Conservation (phyloP, 2,113 vertebrate genomes). For the Scalopus aquaticus region DNA sequence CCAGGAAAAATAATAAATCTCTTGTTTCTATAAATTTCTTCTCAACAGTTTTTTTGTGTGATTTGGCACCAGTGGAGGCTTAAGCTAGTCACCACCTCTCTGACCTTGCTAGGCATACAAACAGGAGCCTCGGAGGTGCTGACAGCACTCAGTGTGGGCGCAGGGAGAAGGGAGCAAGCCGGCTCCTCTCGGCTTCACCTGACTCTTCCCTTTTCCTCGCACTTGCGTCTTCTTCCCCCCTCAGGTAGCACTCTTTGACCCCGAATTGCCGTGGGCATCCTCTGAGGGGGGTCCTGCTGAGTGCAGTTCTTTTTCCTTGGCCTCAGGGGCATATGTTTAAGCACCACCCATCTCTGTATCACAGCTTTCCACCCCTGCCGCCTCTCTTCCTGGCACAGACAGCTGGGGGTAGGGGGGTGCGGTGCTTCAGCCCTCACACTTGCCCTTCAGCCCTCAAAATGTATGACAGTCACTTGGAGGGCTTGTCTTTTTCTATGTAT, state of each 20-base stretch:
- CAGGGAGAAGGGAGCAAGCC: no score
- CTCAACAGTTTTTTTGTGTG: background rate
- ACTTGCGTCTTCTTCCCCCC: background rate
- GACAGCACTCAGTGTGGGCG: background rate
- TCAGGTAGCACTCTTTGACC: background rate
- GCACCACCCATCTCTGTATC: no score
- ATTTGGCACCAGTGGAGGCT: background rate
- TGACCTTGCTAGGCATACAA: background rate
- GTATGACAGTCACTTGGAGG: no score
- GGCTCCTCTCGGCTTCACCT: accelerated
- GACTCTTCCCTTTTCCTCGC: background rate
- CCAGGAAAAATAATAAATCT: slow-evolving; percentile 17
- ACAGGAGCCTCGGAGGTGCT: background rate
- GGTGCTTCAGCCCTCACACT: no score
- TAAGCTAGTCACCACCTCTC: background rate
- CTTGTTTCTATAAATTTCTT: slow-evolving; percentile 21
- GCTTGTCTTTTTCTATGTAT: no score
- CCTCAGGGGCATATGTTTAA: background rate
- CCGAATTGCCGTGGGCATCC: background rate
- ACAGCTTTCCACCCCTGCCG: no score
- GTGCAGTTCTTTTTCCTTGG: background rate
- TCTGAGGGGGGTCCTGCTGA: no score
- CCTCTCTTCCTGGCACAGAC: no score
- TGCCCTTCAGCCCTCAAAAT: no score
- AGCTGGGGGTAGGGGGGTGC: no score